Evolutionary conservation across 2,113 vertebrate species (phyloP).

Genomic region (Eurypyga helias): DNA sequence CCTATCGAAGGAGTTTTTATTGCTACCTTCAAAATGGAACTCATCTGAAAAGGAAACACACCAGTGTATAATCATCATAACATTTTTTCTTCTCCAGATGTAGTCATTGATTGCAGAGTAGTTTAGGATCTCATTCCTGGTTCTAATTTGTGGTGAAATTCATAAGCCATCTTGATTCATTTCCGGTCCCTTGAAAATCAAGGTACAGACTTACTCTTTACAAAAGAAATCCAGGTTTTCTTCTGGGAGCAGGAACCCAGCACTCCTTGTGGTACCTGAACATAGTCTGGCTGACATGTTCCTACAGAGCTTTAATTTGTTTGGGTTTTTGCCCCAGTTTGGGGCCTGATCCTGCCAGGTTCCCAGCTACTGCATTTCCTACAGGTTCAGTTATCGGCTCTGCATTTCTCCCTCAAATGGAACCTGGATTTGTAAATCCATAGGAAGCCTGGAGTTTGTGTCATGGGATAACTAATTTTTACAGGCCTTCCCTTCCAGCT

Average conservation of each 20-base stretch:
- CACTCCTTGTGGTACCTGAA: too few relatives aligned
- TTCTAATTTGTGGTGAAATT: neutral
- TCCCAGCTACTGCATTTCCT: neutral
- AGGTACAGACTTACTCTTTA: neutral
- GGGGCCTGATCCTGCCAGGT: neutral
- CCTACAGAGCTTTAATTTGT: neutral
- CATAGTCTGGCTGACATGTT: neutral
- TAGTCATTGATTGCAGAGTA: neutral
- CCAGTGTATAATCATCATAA: neutral
- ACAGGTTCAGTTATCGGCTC: neutral
- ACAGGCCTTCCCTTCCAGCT: neutral
- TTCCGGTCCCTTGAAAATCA: neutral
- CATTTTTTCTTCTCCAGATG: neutral
- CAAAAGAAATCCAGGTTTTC: neutral
- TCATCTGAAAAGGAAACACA: neutral
- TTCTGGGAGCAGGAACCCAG: neutral
- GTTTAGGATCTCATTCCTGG: neutral
- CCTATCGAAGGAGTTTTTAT: neutral
- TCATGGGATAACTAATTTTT: neutral
- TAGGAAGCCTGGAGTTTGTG: neutral
- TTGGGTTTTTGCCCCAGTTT: neutral
- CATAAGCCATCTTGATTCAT: neutral
- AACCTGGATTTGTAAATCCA: neutral
- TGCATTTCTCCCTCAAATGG: neutral
- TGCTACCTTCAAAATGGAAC: neutral